Evolutionary conservation across 2,113 vertebrate genomes (phyloP).

Genomic region (Dendrocopos noguchii): DNA sequence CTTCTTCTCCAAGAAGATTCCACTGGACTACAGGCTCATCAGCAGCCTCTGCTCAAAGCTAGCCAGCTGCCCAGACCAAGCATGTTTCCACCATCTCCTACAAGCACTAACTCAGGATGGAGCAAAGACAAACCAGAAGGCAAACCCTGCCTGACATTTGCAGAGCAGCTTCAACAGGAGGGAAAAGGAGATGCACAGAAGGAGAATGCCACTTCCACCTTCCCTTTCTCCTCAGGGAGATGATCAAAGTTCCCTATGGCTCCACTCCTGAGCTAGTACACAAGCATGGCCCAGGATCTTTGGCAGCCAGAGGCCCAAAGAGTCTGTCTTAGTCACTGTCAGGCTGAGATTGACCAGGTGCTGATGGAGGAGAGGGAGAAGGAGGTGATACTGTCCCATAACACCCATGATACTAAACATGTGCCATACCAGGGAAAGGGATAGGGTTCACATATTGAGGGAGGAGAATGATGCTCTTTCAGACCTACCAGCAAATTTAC

Average conservation of each 20-base stretch:
- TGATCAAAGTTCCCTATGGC: neutral
- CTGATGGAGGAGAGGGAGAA: neutral
- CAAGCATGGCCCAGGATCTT: neutral
- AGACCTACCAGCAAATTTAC: neutral
- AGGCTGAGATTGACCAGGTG: neutral
- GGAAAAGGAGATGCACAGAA: neutral
- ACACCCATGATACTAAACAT: neutral
- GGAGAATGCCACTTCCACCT: neutral
- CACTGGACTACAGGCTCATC: neutral
- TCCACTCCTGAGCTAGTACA: neutral
- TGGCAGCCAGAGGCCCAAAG: neutral
- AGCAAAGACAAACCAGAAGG: neutral
- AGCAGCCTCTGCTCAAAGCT: neutral
- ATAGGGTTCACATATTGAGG: neutral
- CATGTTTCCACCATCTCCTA: neutral
- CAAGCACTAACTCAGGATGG: neutral
- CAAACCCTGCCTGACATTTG: neutral
- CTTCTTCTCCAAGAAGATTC: neutral
- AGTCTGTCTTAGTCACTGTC: neutral
- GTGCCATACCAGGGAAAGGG: neutral
- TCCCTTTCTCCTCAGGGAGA: neutral
- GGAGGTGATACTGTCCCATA: neutral
- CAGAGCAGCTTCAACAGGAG: neutral
- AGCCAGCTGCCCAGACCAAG: neutral
- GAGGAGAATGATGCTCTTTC: neutral